Base-by-base conservation (phyloP, 2,797 vertebrate species). In the Lagodon rhomboides region DNA sequence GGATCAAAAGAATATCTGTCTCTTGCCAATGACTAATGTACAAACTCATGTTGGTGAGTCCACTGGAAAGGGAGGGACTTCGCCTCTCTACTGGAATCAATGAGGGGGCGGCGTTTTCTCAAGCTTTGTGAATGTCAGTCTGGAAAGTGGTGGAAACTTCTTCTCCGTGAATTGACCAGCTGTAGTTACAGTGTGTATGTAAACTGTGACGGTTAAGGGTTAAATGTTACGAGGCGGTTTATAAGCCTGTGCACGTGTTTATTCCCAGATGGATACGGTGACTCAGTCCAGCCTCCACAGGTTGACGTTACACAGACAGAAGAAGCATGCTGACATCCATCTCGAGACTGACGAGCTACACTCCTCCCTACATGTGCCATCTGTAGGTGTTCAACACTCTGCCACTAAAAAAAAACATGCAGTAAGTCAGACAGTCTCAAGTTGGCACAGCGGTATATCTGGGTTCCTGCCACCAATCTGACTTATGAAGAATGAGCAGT, bases 391-490 rank as follows among this genome's bases (percentile, higher is more conserved):
- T 66, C 58, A 74, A 68, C 80, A 62, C 77, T 73, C 60, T 20
- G 53, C 78, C 34, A 38, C 75, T 51, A 62, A 85, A 79, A 70
- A 70, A 68, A 80, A 64, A 67, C 77, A 58, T 43, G 49, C 70
- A 73, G 43, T 0, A 30, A 85, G 65, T 77, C 65, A 77, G 74
- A 59, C 63, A 76, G 65, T 70, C 73, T 66, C 44, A 44, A 53
- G 69, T 80, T 85, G 84, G 87, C 82, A 56, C 49, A 4, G 67
- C n/a, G 0, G 43, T 68, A 3, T 75, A 73, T 77, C 74, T 87
- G 84, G 68, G 60, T 1, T 80, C 41, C 84, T 74, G 87, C 80
- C 86, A 83, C 74, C 74, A 25, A 68, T 75, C 70, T 79, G 83
- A 90, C 77, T 85, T 49, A 80, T 64, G 80, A 75, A 65, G 44